phyloP scores from a whole-genome alignment of 2,797 vertebrate species.

The Acropternis orthonyx region DNA sequence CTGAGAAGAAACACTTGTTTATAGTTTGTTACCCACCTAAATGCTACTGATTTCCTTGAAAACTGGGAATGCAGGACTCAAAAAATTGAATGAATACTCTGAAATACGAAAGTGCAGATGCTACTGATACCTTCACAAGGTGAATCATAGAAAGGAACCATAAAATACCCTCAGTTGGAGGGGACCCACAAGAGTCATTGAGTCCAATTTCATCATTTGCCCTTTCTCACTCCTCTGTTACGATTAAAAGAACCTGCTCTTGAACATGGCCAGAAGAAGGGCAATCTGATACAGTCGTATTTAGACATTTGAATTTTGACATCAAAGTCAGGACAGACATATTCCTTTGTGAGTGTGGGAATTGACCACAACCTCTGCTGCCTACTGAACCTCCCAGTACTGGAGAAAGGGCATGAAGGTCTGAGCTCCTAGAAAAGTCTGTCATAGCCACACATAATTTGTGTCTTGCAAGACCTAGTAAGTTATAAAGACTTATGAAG shows the following conservation, averaged over 20 bases:
- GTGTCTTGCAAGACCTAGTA: not conserved
- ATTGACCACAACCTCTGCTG: not conserved
- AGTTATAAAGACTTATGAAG: not conserved
- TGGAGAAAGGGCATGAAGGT: fast-evolving
- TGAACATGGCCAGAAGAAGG: fast-evolving
- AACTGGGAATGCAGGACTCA: not conserved
- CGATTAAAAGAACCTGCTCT: fast-evolving
- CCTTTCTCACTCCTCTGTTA: not conserved
- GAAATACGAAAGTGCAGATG: not conserved
- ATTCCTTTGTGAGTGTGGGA: not conserved
- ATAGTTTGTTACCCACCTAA: not conserved
- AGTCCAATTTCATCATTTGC: too few relatives aligned
- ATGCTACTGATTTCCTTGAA: not conserved
- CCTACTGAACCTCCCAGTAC: not conserved
- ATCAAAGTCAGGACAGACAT: fast-evolving
- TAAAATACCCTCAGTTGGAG: not conserved
- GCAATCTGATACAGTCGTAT: not conserved
- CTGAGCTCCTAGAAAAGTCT: not conserved
- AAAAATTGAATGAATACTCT: fast-evolving
- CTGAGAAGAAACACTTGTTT: not conserved
- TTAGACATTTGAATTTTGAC: not conserved
- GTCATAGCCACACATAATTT: not conserved
- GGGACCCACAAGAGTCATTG: not conserved
- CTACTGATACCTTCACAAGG: not conserved
- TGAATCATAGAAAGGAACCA: not conserved